Evolutionary conservation across 2,888 invertebrate genomes (phyloP), one percentile per base, ranked within the genome.

Genomic region (Pristionchus mayeri): DNA sequence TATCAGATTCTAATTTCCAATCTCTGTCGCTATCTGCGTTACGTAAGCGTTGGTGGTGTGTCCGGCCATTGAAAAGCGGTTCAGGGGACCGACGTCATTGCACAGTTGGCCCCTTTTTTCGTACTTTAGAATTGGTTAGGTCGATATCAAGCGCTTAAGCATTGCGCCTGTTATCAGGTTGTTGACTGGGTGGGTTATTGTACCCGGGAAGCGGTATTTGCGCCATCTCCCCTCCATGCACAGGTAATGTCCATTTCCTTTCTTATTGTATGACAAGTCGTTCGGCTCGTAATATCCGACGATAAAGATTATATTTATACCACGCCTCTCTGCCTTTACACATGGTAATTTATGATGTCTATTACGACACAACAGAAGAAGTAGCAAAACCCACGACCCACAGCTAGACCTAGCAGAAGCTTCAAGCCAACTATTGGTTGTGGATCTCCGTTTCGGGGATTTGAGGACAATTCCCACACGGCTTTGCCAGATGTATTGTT

Each of bases 181-280:
- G n/a, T n/a, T n/a, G n/a, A n/a, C n/a, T n/a, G n/a, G n/a, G n/a
- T n/a, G n/a, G n/a, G n/a, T n/a, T n/a, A n/a, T n/a, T n/a, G n/a
- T n/a, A n/a, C n/a, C n/a, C n/a, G n/a, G n/a, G n/a, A n/a, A n/a
- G n/a, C n/a, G n/a, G n/a, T n/a, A n/a, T n/a, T n/a, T n/a, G n/a
- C n/a, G n/a, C n/a, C n/a, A 63, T 34, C 63, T 18, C 18, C 63
- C 34, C 57, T n/a, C n/a, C n/a, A n/a, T n/a, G 21, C 63, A 63
- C 63, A 63, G 63, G 63, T 63, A 63, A 63, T 18, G 63, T 63
- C 63, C 63, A 63, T 34, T 34, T 63, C 34, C 63, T 63, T 63
- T 13, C 13, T 60, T 9, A 60, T 60, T 34, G 21, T 63, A 34
- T 30, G 30, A 63, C 1, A 11, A 30, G 16, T 30, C n/a, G 44